phyloP scores from a whole-genome alignment of 2,888 invertebrate genomes.

The Nephrocerus scutellatus region DNA sequence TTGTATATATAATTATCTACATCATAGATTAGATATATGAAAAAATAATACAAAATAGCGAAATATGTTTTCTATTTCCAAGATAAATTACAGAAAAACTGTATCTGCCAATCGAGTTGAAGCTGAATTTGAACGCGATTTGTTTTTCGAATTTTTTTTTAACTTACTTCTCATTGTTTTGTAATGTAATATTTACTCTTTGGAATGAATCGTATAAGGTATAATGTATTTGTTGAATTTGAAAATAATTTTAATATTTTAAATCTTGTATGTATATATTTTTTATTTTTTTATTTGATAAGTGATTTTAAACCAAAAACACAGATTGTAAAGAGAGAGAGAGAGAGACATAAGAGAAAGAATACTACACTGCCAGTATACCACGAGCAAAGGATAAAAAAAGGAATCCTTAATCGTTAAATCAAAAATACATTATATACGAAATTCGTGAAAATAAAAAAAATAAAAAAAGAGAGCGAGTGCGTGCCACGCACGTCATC shows the following conservation, averaged over 20 bases:
- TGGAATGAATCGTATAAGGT: conserved; percentile 46
- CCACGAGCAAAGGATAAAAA: too few relatives aligned
- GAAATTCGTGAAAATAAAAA: conserved; percentile 6
- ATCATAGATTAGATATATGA: conserved; percentile 1
- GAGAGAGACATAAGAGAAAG: conserved; percentile 4
- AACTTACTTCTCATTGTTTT: conserved; percentile 26
- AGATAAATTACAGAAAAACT: too few relatives aligned
- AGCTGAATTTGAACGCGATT: conserved; percentile 1
- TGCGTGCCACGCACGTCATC: too few relatives aligned
- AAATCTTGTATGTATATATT: conserved; percentile 5
- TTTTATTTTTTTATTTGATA: conserved; percentile 25
- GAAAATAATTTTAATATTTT: conserved; percentile 1
- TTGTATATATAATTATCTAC: conserved; percentile 1
- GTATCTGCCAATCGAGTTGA: too few relatives aligned
- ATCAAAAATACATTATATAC: too few relatives aligned
- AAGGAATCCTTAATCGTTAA: too few relatives aligned
- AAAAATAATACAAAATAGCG: conserved; percentile 9
- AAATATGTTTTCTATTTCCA: too few relatives aligned
- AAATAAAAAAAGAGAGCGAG: too few relatives aligned
- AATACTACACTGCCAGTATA: background rate
- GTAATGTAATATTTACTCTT: conserved; percentile 26
- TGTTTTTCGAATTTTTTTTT: conserved; percentile 22
- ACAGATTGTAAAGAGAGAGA: conserved; percentile 6
- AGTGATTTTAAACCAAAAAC: conserved; percentile 37
- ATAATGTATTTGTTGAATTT: conserved; percentile 20